Conservation (phyloP, 2,888 invertebrate species). For the Apotomis betuletana region DNA sequence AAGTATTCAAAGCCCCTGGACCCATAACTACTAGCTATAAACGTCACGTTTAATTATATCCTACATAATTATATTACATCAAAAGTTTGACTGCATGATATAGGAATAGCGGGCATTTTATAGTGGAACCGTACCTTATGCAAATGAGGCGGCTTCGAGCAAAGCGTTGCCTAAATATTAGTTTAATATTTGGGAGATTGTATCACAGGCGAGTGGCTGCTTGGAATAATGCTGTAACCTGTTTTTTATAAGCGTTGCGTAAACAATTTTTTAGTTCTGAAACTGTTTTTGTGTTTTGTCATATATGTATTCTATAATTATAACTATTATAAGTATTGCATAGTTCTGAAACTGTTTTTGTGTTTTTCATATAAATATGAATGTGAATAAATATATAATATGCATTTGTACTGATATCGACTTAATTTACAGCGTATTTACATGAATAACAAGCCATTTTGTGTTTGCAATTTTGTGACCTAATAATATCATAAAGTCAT, state of each 20-base stretch:
- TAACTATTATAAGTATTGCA: too few species aligned
- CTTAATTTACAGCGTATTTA: too few species aligned
- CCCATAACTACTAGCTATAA: slow-evolving; percentile 31
- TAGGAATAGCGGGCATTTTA: slow-evolving; percentile 33
- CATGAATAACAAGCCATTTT: too few species aligned
- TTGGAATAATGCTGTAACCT: slow-evolving; percentile 61
- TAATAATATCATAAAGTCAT: too few species aligned
- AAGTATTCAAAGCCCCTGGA: slow-evolving; percentile 4
- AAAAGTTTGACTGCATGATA: slow-evolving; percentile 18
- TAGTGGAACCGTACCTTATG: slow-evolving; percentile 72
- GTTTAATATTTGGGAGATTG: slow-evolving; percentile 82
- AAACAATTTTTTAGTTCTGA: too few species aligned
- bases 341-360: too few species aligned
- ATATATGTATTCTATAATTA: too few species aligned
- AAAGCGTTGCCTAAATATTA: slow-evolving; percentile 84
- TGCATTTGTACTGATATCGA: too few species aligned
- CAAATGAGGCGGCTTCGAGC: slow-evolving; percentile 80
- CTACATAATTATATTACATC: slow-evolving; percentile 33
- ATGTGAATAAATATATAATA: too few species aligned
- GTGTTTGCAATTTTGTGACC: too few species aligned
- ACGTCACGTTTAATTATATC: slow-evolving; percentile 33
- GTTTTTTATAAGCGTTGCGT: slow-evolving; percentile 20
- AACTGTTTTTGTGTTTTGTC: too few species aligned
- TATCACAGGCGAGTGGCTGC: slow-evolving; percentile 61
- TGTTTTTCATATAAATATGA: too few species aligned